Evolutionary conservation across 2,888 invertebrate genomes (phyloP).

Genomic region (Meta bourneti): DNA sequence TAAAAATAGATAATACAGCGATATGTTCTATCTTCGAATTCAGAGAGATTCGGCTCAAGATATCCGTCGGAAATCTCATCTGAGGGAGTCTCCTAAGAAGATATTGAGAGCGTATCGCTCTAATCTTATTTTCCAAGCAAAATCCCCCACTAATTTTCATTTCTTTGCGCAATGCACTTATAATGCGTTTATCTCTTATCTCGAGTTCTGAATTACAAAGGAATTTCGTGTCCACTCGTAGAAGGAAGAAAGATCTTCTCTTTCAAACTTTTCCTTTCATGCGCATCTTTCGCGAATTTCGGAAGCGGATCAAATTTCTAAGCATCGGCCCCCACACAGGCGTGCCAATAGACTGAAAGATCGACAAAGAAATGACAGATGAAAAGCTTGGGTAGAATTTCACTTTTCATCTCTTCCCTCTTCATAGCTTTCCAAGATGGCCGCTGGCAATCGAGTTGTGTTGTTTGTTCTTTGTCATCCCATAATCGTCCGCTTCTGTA

Average conservation of each 20-base stretch:
- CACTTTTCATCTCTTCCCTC: conserved; percentile 30
- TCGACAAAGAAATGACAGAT: conserved; percentile 33
- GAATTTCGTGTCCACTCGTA: conserved; percentile 33
- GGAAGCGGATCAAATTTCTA: conserved; percentile 67
- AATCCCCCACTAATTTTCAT: conserved; percentile 51
- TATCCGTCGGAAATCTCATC: conserved; percentile 31
- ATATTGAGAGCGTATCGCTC: conserved; percentile 10
- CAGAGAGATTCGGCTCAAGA: no score
- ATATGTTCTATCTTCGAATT: no score
- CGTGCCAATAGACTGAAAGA: conserved; percentile 10
- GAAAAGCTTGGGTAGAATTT: conserved; percentile 51
- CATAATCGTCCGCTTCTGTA: conserved; percentile 61
- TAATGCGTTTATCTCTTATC: conserved; percentile 60
- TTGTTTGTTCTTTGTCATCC: conserved; percentile 53
- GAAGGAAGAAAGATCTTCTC: conserved; percentile 10
- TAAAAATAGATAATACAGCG: no score
- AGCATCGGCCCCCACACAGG: conserved; percentile 12
- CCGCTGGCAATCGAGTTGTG: conserved; percentile 53
- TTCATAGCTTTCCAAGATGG: conserved; percentile 29
- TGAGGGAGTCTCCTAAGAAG: no score
- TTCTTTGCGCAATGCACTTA: conserved; percentile 1
- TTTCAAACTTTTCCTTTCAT: conserved; percentile 3
- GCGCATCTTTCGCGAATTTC: conserved; percentile 4
- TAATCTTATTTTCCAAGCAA: conserved; percentile 60
- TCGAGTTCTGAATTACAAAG: conserved; percentile 14